Evolutionary conservation across 2,113 vertebrate genomes (phyloP).

Genomic region (Tragelaphus strepsiceros): DNA sequence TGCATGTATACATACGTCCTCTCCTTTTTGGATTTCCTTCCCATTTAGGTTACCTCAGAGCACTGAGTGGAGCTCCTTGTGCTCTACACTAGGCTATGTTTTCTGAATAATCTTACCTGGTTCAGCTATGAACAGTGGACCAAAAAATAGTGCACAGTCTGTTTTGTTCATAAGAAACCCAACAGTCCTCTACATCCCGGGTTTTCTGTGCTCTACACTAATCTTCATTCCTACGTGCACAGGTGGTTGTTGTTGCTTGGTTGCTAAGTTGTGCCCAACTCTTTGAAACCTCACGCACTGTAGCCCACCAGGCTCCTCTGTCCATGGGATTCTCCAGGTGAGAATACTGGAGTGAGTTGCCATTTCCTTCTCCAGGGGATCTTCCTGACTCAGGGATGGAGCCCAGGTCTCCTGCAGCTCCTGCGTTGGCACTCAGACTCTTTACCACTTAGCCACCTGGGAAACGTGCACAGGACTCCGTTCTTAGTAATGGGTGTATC

Average conservation of each 20-base stretch:
- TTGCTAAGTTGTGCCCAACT: background rate
- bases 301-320: background rate
- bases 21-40: background rate
- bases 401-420: background rate
- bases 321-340: background rate
- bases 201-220: accelerated
- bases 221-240: accelerated
- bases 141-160: background rate
- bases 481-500: accelerated
- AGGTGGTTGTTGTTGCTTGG: background rate
- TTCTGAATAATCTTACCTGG: background rate
- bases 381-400: background rate
- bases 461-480: accelerated
- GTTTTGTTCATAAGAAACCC: background rate
- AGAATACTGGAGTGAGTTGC: background rate
- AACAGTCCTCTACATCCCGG: accelerated
- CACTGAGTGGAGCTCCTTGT: background rate
- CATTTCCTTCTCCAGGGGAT: background rate
- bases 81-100: background rate
- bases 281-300: background rate
- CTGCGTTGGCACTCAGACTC: accelerated
- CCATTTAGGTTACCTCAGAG: background rate
- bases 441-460: background rate
- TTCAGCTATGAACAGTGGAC: background rate
- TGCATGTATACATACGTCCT: background rate